These are phyloP conservation scores for Notodonta dromedarius DNA, from an alignment of 2,888 invertebrate species.

Conservation along the genomic window DNA sequence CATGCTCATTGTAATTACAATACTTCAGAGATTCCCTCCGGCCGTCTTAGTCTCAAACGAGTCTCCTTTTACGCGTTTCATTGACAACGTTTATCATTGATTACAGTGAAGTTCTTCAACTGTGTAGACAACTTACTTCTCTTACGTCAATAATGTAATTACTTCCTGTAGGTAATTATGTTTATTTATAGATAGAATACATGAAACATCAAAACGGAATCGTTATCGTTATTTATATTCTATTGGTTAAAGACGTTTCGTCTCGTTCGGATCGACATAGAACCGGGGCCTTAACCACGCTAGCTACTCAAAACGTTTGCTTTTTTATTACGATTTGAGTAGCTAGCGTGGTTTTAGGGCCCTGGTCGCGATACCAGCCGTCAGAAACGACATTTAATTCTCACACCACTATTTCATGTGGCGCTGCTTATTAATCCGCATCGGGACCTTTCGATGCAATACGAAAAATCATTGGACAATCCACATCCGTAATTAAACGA, in stretches of 20 bases:
- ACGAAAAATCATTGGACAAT: slow-evolving; percentile 30
- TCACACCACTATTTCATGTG: slow-evolving; percentile 24
- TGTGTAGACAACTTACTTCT: too few relatives aligned
- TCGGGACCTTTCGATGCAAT: slow-evolving; percentile 20
- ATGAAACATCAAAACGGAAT: slow-evolving; percentile 6
- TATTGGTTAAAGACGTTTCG: slow-evolving; percentile 30
- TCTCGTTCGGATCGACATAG: slow-evolving; percentile 32
- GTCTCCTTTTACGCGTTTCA: slow-evolving; percentile 27
- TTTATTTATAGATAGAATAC: neutral
- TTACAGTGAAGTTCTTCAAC: too few relatives aligned
- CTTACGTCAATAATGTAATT: neutral
- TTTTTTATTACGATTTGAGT: too few relatives aligned
- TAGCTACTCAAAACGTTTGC: too few relatives aligned
- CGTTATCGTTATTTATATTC: slow-evolving; percentile 8
- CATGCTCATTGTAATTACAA: slow-evolving; percentile 69
- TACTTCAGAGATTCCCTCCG: slow-evolving; percentile 50
- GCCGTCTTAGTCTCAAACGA: slow-evolving; percentile 46
- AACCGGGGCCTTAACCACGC: too few relatives aligned
- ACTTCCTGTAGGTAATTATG: neutral
- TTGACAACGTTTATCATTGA: slow-evolving; percentile 2
- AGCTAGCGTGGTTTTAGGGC: too few relatives aligned
- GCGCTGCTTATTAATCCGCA: slow-evolving; percentile 26
- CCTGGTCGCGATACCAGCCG: slow-evolving; percentile 41
- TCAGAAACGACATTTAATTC: slow-evolving; percentile 27
- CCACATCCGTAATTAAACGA: slow-evolving; percentile 40